phyloP scores from a whole-genome alignment of 2,113 vertebrate genomes.

The Mormoops blainvillei region DNA sequence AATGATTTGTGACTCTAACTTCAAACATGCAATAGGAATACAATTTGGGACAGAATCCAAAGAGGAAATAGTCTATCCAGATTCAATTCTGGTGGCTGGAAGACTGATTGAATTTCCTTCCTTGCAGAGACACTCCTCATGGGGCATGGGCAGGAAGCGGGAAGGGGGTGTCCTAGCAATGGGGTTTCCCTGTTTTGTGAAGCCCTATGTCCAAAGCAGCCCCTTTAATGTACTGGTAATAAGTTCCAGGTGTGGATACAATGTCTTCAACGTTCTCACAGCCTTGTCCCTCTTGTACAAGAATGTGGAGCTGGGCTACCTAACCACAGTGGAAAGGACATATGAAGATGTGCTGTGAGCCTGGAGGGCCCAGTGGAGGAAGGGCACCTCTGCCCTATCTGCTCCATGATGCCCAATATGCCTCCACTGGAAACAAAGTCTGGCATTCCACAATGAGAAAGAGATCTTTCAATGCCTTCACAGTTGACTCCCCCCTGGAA shows the following conservation, averaged over 20 bases:
- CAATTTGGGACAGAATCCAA: slow-evolving; percentile 47
- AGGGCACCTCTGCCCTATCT: background rate
- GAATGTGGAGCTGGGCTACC: background rate
- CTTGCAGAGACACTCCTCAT: background rate
- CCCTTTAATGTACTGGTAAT: background rate
- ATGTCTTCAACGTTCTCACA: background rate
- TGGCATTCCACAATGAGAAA: background rate
- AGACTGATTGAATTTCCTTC: slow-evolving; percentile 58
- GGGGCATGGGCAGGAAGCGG: background rate
- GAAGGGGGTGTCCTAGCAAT: background rate
- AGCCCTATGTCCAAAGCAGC: background rate
- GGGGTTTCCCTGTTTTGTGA: background rate
- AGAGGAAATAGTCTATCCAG: slow-evolving; percentile 59
- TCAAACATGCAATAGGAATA: slow-evolving; percentile 58
- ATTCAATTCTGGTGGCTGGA: slow-evolving; percentile 27
- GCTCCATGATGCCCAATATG: background rate
- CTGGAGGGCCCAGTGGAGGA: background rate
- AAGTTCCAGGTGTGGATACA: background rate
- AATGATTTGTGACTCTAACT: slow-evolving; percentile 64
- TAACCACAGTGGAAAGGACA: background rate
- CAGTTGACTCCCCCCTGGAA: background rate
- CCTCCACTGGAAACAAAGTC: background rate
- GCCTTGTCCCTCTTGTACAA: background rate
- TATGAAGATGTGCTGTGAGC: background rate
- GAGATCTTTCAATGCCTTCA: background rate